Percentiles rank a stretch among this genome's conserved stretches.
Evolutionary conservation across 1,140 invertebrate genomes (phyloP).

Genomic region (Pararge aegeria): DNA sequence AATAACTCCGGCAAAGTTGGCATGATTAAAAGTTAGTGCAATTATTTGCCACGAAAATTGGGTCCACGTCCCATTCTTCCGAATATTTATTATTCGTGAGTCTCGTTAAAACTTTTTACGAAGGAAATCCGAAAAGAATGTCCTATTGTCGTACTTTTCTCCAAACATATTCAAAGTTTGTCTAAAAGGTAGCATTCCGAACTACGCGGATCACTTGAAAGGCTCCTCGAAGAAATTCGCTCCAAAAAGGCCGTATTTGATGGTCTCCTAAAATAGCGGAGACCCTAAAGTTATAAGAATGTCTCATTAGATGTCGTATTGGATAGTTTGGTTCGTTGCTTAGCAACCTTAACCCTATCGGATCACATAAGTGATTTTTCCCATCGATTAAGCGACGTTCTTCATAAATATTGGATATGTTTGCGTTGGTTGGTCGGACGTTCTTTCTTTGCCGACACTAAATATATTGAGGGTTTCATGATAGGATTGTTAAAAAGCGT

Average conservation of each 20-base stretch:
- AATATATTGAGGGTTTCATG: slow-evolving; percentile 1
- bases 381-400: slow-evolving; percentile 21
- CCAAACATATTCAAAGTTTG: slow-evolving; percentile 27
- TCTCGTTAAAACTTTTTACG: slow-evolving; percentile 30
- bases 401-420: slow-evolving; percentile 26
- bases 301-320: slow-evolving; percentile 28
- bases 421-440: slow-evolving; percentile 12
- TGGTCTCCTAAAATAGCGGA: slow-evolving; percentile 26
- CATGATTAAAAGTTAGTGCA: neutral
- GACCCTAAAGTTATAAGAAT: slow-evolving; percentile 30
- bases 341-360: slow-evolving; percentile 17
- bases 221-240: slow-evolving; percentile 18
- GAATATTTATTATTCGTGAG: neutral
- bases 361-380: slow-evolving; percentile 29
- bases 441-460: neutral
- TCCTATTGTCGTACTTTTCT: slow-evolving; percentile 16
- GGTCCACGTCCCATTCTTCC: neutral
- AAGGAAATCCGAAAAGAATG: slow-evolving; percentile 17
- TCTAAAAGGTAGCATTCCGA: slow-evolving; percentile 20
- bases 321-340: slow-evolving; percentile 16
- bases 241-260: slow-evolving; percentile 26
- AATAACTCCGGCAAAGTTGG: no score
- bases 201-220: slow-evolving; percentile 19
- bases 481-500: no score
- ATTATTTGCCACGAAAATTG: neutral